Evolutionary conservation across 2,888 invertebrate species (phyloP), one percentile per base, ranked within the genome.

Genomic region (Drosophila koepferae): DNA sequence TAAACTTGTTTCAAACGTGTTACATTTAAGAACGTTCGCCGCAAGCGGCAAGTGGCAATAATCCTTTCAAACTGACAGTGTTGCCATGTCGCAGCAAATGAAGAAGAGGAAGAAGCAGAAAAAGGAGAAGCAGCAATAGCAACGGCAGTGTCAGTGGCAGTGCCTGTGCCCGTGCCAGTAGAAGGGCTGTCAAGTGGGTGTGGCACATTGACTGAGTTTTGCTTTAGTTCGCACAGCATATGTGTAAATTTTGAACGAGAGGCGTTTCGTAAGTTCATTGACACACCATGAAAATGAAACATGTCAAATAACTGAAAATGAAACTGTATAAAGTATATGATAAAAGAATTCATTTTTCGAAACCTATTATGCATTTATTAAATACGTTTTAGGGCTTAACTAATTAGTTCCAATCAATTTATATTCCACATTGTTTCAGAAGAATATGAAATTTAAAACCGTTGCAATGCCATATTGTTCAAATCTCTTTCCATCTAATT

Each of bases 1-100:
- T 86, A 86, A 86, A 86, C 86, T 86, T 89, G 86, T 86, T 86
- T 89, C 80, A 85, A 89, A 89, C 89, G 85, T 89, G 89, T 86
- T 86, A 86, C 86, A 89, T 89, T 88, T 85, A 80, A 85, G 85
- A 85, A 88, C 85, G 88, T 81, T 77, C 86, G 86, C 88, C 86
- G 83, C 86, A 81, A 85, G 88, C 86, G 84, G 88, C 86, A 85
- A 85, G 88, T 85, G 86, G 85, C 85, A 88, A 88, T 87, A 88
- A 85, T 85, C 85, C 88, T 85, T 85, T 88, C 81, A 88, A 85
- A 86, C 79, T 86, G 89, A 89, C 86, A 81, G 81, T 69, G 80
- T 81, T 81, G 81, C 79, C 81, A 79, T 70, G 73, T 72, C 63
- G 70, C 53, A 63, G 70, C 40, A 53, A 43, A 66, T 68, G 66